These are phyloP conservation scores for Percina caprodes DNA, from an alignment of 2,113 vertebrate species.

Conservation along the genomic window DNA sequence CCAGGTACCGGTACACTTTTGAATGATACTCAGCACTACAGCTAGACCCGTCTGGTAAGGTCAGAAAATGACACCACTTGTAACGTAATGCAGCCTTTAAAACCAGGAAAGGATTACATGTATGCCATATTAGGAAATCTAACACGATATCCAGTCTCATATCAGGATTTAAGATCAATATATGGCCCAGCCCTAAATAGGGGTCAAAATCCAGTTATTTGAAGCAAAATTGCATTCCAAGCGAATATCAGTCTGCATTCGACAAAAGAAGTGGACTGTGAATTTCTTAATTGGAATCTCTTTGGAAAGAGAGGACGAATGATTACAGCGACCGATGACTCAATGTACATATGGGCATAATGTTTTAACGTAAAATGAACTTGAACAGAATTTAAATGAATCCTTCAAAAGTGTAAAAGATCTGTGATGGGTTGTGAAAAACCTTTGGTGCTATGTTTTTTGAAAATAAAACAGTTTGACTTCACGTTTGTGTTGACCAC, in stretches of 20 bases:
- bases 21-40: too few species aligned
- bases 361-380: too few species aligned
- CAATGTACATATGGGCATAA: background rate
- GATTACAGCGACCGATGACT: background rate
- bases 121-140: too few species aligned
- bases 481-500: background rate
- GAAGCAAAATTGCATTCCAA: background rate
- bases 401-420: background rate
- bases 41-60: too few species aligned
- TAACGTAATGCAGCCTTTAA: too few species aligned
- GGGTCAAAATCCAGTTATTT: background rate
- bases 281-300: background rate
- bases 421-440: background rate
- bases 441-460: constrained; percentile 30
- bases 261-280: background rate
- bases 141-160: too few species aligned
- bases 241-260: background rate
- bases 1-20: too few species aligned
- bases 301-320: background rate
- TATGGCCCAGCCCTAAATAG: too few species aligned
- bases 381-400: too few species aligned
- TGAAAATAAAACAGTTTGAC: background rate
- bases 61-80: too few species aligned
- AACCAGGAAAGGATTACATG: too few species aligned
- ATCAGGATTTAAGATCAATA: too few species aligned